Evolutionary conservation across 2,113 vertebrate species (phyloP).

Genomic region (Cynopterus brachyotis): DNA sequence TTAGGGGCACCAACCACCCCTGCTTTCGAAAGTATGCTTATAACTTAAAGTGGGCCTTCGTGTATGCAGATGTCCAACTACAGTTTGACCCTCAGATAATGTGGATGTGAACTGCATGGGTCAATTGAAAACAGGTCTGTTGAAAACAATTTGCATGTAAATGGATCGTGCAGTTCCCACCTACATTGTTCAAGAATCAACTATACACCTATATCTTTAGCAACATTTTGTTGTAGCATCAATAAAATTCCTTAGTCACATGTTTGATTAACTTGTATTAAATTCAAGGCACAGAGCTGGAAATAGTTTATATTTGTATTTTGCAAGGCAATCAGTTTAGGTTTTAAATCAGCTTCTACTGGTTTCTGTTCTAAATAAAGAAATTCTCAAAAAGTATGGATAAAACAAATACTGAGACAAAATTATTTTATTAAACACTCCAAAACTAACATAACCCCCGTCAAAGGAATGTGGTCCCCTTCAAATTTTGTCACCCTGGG

Average conservation of each 20-base stretch:
- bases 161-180: not conserved
- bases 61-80: not conserved
- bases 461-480: not conserved
- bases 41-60: not conserved
- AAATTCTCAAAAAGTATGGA: not conserved
- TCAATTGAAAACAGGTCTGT: not conserved
- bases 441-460: not conserved
- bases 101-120: not conserved
- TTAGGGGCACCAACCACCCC: not conserved
- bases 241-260: not conserved
- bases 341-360: not conserved
- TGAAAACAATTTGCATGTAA: not conserved
- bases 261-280: constrained; percentile 23
- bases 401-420: not conserved
- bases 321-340: not conserved
- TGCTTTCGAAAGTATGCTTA: not conserved
- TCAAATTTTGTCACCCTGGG: not conserved
- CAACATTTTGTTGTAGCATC: not conserved
- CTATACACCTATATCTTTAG: not conserved
- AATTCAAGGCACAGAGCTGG: not conserved
- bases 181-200: not conserved
- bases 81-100: not conserved
- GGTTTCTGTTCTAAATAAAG: not conserved
- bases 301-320: not conserved
- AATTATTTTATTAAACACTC: not conserved